These are phyloP conservation scores for Rambutsinella grinnellia DNA, from an alignment of 2,888 invertebrate species.

Conservation along the genomic window DNA sequence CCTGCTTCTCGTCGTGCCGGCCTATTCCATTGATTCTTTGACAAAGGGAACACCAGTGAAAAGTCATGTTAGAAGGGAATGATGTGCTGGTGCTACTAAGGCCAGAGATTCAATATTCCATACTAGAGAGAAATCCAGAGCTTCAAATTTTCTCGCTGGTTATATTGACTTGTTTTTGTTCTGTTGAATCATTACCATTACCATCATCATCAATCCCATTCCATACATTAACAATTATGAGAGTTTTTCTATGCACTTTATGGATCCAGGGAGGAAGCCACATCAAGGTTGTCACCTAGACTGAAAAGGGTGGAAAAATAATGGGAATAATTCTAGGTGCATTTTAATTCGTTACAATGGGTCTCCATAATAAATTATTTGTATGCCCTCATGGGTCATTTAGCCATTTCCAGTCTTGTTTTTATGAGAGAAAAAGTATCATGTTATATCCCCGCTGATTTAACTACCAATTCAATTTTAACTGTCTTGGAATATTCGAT, in stretches of 20 bases:
- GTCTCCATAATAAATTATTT: slow-evolving; percentile 1
- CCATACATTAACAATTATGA: slow-evolving; percentile 46
- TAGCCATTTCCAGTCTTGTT: slow-evolving; percentile 47
- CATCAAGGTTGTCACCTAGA: no score
- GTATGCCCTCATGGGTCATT: slow-evolving; percentile 32
- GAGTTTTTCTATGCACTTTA: no score
- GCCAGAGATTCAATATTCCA: no score
- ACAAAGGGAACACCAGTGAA: slow-evolving; percentile 54
- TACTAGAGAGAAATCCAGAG: no score
- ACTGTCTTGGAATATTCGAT: no score
- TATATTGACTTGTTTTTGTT: slow-evolving; percentile 37
- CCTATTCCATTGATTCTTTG: slow-evolving; percentile 35
- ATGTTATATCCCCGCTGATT: no score
- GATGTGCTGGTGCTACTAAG: not conserved
- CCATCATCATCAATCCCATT: slow-evolving; percentile 40
- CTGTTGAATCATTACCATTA: no score
- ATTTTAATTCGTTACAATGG: slow-evolving; percentile 45
- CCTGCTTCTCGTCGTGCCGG: no score
- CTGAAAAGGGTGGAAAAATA: slow-evolving; percentile 6
- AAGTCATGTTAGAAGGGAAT: slow-evolving; percentile 43
- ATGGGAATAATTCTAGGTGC: slow-evolving; percentile 26
- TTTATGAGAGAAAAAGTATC: slow-evolving; percentile 39
- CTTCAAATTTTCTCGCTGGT: slow-evolving; percentile 1
- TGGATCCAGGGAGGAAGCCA: no score
- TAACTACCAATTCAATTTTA: no score